These are phyloP conservation scores for Callinectes sapidus DNA, from an alignment of 2,888 invertebrate genomes.

Conservation along the genomic window DNA sequence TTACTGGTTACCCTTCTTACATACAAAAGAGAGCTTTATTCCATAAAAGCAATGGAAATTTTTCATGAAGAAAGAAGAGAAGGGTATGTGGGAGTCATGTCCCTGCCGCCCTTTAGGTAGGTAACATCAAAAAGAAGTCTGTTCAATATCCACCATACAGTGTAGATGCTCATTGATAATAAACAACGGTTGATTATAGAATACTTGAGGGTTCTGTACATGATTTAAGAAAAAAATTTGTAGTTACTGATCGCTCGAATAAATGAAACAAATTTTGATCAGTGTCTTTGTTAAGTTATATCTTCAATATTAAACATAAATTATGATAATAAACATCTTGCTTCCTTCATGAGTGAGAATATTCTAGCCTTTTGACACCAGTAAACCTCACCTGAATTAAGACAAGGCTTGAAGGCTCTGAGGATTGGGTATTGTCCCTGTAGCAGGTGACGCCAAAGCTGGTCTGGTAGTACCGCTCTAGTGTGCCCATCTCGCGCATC, in stretches of 20 bases:
- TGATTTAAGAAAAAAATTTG: background rate
- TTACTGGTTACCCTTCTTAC: too few species aligned
- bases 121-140: background rate
- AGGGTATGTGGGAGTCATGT: background rate
- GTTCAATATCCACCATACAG: background rate
- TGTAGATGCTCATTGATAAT: background rate
- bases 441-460: conserved; percentile 57
- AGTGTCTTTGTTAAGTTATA: background rate
- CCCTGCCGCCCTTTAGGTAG: background rate
- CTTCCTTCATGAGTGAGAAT: background rate
- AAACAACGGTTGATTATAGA: background rate
- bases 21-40: background rate
- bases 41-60: background rate
- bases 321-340: background rate
- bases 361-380: background rate
- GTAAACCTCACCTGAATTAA: conserved; percentile 41
- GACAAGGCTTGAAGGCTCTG: background rate
- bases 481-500: conserved; percentile 59
- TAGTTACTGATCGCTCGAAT: background rate
- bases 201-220: background rate
- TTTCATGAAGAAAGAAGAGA: background rate
- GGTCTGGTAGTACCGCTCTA: conserved; percentile 43
- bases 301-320: background rate
- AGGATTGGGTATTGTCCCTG: background rate
- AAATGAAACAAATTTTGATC: background rate